Conservation (phyloP, 2,113 vertebrate species). For the Ammodytes dubius region DNA sequence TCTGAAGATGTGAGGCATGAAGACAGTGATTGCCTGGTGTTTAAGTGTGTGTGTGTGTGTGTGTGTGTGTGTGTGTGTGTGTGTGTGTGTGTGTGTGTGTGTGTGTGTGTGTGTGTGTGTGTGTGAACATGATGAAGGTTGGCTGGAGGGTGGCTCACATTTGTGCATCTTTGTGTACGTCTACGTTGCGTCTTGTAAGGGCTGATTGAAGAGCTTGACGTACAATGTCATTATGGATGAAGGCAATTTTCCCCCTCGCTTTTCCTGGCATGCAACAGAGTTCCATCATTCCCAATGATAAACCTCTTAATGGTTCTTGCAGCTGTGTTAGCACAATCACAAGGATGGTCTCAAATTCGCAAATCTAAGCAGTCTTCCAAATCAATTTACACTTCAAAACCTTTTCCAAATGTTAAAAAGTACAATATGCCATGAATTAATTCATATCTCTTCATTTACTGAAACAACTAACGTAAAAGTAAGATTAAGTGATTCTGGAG, state of each 20-base stretch:
- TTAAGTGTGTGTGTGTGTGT: constrained; percentile 3
- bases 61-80: constrained; percentile 18
- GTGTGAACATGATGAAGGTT: constrained; percentile 1
- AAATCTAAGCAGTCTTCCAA: no score
- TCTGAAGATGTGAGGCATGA: constrained; percentile 25
- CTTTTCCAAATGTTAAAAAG: no score
- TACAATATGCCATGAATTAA: no score
- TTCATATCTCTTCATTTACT: no score
- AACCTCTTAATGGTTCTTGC: constrained; percentile 6
- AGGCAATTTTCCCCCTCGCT: not conserved
- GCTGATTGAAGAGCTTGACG: constrained; percentile 25
- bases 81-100: constrained; percentile 2
- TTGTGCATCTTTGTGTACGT: not conserved
- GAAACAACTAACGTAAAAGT: no score
- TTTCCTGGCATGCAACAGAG: constrained; percentile 6
- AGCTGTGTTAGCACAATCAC: not conserved
- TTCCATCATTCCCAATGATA: constrained; percentile 1
- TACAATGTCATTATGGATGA: not conserved
- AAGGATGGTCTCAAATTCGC: not conserved
- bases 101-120: constrained; percentile 2
- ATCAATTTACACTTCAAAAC: no score
- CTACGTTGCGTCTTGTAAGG: not conserved
- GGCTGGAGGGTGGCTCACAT: not conserved
- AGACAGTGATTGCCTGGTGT: constrained; percentile 27
- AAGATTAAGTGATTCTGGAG: no score